Evolutionary conservation across 1,140 invertebrate species (phyloP).

Genomic region (Musca domestica): DNA sequence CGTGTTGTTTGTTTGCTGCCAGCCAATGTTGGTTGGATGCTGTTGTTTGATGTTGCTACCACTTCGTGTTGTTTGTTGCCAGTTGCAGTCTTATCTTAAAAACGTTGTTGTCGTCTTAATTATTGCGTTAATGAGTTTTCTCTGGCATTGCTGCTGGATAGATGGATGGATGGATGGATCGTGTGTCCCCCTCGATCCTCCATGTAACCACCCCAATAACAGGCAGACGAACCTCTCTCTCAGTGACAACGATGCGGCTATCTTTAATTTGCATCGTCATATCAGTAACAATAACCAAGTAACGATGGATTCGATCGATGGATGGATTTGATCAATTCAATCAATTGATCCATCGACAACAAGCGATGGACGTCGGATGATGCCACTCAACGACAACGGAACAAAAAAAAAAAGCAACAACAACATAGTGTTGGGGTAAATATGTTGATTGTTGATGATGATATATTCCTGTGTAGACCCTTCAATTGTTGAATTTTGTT

Average conservation of each 20-base stretch:
- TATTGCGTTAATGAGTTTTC: conserved; percentile 54
- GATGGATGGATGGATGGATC: not conserved
- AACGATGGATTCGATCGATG: conserved; percentile 15
- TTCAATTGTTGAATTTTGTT: too few relatives aligned
- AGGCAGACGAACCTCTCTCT: too few relatives aligned
- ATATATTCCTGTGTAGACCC: too few relatives aligned
- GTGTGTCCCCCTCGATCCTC: not conserved
- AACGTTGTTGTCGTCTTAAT: conserved; percentile 54
- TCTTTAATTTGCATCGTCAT: conserved; percentile 2
- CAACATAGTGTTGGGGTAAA: too few relatives aligned
- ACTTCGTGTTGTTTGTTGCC: conserved; percentile 27
- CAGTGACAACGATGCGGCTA: not conserved
- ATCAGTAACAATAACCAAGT: conserved; percentile 3
- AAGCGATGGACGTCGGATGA: too few relatives aligned
- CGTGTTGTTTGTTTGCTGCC: too few relatives aligned
- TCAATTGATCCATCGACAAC: conserved; percentile 1
- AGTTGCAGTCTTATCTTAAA: conserved; percentile 45
- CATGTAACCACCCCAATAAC: too few relatives aligned
- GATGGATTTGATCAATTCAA: conserved; percentile 22
- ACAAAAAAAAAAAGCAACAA: too few relatives aligned
- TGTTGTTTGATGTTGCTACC: too few relatives aligned
- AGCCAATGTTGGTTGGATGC: too few relatives aligned
- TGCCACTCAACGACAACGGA: too few relatives aligned
- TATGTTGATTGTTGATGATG: too few relatives aligned
- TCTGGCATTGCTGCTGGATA: conserved; percentile 34